A percentile compares a stretch with the other conserved stretches of the same genome.
Evolutionary conservation across 2,797 vertebrate species (phyloP).

Genomic region (Sebastes diploproa): DNA sequence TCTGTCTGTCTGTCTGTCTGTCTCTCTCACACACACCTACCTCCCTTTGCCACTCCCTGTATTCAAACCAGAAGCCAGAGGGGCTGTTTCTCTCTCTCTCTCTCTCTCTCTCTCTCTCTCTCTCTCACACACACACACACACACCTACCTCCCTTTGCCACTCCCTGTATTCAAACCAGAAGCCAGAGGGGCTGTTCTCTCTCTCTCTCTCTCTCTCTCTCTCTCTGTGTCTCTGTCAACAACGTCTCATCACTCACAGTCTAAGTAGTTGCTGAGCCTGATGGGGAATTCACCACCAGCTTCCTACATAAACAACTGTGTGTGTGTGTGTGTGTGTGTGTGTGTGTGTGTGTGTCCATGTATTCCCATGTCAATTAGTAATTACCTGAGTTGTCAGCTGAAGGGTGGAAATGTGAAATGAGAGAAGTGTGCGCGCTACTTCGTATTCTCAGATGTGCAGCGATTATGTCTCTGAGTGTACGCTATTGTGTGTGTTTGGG

Average conservation of each 20-base stretch:
- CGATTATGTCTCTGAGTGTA: background rate
- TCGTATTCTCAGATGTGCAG: background rate
- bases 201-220: background rate
- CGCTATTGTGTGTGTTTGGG: background rate
- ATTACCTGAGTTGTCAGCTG: background rate
- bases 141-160: background rate
- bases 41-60: background rate
- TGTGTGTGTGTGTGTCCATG: no score
- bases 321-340: background rate
- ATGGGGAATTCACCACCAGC: no score
- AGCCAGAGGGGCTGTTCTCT: no score
- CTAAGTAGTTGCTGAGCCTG: no score
- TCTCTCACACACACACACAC: no score
- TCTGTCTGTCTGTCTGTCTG: no score
- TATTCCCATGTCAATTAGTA: background rate
- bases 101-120: background rate
- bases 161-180: no score
- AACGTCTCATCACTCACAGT: background rate
- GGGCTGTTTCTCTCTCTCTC: background rate
- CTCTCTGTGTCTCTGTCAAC: background rate
- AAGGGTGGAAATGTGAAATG: background rate
- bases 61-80: no score
- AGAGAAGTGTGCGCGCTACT: background rate
- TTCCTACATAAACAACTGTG: background rate
- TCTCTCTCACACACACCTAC: background rate